A percentile compares a stretch with the other conserved stretches of the same genome.
Evolutionary conservation across 2,888 invertebrate genomes (phyloP).

Genomic region (Altica lythri): DNA sequence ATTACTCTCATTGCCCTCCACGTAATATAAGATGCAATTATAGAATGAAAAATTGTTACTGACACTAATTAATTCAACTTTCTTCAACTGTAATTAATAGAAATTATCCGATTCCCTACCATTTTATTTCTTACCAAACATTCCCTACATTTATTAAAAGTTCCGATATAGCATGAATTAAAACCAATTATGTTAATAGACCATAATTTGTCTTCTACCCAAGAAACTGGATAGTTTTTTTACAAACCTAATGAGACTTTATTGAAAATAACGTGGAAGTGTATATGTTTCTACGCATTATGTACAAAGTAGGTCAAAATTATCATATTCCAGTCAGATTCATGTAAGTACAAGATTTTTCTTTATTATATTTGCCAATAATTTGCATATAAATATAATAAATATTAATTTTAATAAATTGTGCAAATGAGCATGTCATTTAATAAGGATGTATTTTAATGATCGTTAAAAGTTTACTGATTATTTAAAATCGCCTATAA

Average conservation of each 20-base stretch:
- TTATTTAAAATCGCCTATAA: no score
- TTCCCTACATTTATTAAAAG: conserved; percentile 17
- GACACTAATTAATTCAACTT: conserved; percentile 21
- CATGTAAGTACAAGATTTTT: not conserved
- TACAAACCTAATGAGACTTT: conserved; percentile 8
- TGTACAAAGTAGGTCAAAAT: conserved; percentile 14
- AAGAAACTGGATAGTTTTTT: conserved; percentile 18
- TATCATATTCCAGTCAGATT: conserved; percentile 9
- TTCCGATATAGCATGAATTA: conserved; percentile 14
- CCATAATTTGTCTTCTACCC: conserved; percentile 17
- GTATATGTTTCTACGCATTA: conserved; percentile 7
- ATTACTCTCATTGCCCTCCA: no score
- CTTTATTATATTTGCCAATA: no score
- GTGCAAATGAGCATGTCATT: no score
- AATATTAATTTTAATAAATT: no score
- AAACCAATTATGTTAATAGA: conserved; percentile 20
- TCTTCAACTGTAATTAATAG: conserved; percentile 23
- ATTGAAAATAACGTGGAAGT: conserved; percentile 9
- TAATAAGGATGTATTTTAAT: no score
- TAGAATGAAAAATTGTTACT: conserved; percentile 8
- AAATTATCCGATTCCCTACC: conserved; percentile 21
- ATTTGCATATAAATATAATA: no score
- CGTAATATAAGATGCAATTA: no score
- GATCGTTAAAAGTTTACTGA: no score
- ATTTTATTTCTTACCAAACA: conserved; percentile 17